These are phyloP conservation scores for Antennarius striatus DNA, from an alignment of 2,113 vertebrate species.

Conservation along the genomic window DNA sequence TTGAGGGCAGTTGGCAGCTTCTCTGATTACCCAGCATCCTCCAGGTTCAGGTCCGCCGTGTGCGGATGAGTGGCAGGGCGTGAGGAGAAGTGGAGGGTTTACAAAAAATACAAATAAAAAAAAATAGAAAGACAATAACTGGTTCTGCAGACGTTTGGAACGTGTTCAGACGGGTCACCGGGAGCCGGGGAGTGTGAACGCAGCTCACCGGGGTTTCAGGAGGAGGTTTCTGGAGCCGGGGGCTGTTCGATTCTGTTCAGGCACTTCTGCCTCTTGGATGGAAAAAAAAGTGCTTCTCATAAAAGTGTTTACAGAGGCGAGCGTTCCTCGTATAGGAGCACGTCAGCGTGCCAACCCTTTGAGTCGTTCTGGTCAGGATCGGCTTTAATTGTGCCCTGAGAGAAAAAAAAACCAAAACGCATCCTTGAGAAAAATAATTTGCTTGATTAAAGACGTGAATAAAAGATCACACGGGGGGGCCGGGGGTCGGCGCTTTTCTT, in stretches of 20 bases:
- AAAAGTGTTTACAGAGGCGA: constrained; percentile 31
- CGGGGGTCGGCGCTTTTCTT: constrained; percentile 61
- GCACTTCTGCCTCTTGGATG: background rate
- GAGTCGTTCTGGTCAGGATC: constrained; percentile 51
- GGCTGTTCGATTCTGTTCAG: background rate
- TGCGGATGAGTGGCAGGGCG: constrained; percentile 58
- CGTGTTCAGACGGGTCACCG: constrained; percentile 69
- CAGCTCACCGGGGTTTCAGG: constrained; percentile 27
- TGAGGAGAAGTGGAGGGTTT: constrained; percentile 13
- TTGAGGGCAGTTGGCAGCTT: constrained; percentile 53
- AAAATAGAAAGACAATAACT: constrained; percentile 58
- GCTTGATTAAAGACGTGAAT: constrained; percentile 67
- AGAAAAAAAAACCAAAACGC: constrained; percentile 41
- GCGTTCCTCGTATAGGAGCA: constrained; percentile 15
- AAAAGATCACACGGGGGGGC: constrained; percentile 62
- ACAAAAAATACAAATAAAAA: background rate
- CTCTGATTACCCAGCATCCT: constrained; percentile 66
- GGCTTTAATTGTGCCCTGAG: constrained; percentile 65
- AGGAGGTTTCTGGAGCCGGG: background rate
- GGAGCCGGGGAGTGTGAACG: constrained; percentile 38
- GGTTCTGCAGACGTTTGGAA: constrained; percentile 70
- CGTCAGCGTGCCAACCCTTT: constrained; percentile 37
- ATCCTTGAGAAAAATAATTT: constrained; percentile 57
- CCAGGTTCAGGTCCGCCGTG: constrained; percentile 66
- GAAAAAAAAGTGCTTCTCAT: background rate